Evolutionary conservation across 2,113 vertebrate species (phyloP).

Genomic region (Vombatus ursinus): DNA sequence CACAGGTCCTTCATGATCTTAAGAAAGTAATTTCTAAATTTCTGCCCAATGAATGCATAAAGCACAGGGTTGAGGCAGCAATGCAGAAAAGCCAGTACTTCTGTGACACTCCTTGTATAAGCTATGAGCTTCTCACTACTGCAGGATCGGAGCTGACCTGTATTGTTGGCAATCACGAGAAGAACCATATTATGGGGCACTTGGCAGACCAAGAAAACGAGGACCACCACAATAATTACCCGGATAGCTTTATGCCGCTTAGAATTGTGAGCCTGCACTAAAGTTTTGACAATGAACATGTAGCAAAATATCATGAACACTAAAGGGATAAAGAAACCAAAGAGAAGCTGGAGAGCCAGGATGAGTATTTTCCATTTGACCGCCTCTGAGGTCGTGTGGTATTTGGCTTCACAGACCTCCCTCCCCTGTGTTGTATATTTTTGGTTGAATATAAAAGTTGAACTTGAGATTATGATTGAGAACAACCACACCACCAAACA

Average conservation of each 20-base stretch:
- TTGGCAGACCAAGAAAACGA: constrained; percentile 90
- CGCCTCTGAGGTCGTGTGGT: constrained; percentile 50
- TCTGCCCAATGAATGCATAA: constrained; percentile 94
- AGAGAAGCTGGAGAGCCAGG: constrained; percentile 84
- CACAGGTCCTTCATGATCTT: constrained; percentile 87
- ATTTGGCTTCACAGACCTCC: constrained; percentile 84
- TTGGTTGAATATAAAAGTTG: constrained; percentile 85
- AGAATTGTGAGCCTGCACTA: constrained; percentile 89
- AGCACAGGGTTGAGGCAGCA: constrained; percentile 95
- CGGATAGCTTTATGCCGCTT: constrained; percentile 92
- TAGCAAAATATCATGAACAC: constrained; percentile 92
- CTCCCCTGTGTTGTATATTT: constrained; percentile 48
- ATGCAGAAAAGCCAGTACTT: constrained; percentile 92
- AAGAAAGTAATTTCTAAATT: constrained; percentile 92
- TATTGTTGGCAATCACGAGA: constrained; percentile 76
- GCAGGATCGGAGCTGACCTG: constrained; percentile 79
- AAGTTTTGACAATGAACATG: constrained; percentile 83
- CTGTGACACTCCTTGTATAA: constrained; percentile 74
- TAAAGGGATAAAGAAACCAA: constrained; percentile 92
- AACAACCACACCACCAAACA: constrained; percentile 86
- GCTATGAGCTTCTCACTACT: not conserved
- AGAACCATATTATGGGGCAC: constrained; percentile 90
- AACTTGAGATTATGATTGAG: constrained; percentile 86
- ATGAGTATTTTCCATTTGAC: constrained; percentile 79
- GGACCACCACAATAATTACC: constrained; percentile 90